A percentile compares a stretch with the other conserved stretches of the same genome.
Evolutionary conservation across 2,113 vertebrate species (phyloP).

Genomic region (Lontra canadensis): DNA sequence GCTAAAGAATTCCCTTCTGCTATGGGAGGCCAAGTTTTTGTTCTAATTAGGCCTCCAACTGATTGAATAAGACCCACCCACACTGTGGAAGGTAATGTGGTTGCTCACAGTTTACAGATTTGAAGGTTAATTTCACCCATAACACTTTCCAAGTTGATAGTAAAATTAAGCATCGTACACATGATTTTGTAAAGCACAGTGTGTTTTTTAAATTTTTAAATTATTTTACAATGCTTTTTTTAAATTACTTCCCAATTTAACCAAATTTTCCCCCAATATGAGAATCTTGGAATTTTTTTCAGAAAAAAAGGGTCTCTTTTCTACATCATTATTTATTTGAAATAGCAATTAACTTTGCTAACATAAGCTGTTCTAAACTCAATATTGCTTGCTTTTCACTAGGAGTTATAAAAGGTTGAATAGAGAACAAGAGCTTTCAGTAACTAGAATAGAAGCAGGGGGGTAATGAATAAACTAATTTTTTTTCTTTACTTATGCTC

Average conservation of each 20-base stretch:
- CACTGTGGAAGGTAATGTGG: background rate
- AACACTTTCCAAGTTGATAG: background rate
- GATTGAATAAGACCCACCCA: background rate
- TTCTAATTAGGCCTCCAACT: background rate
- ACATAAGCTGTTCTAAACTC: background rate
- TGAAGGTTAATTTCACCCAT: background rate
- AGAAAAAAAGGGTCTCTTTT: background rate
- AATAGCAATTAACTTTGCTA: background rate
- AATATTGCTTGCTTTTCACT: background rate
- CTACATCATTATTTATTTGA: constrained; percentile 8
- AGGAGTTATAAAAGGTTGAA: background rate
- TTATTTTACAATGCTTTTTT: background rate
- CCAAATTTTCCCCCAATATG: background rate
- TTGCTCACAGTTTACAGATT: background rate
- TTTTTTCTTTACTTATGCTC: background rate
- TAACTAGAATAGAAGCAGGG: background rate
- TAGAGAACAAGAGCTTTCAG: background rate
- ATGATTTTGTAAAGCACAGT: background rate
- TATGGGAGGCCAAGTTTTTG: background rate
- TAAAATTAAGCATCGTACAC: background rate
- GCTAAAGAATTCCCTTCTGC: background rate
- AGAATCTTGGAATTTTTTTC: background rate
- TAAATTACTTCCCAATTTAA: background rate
- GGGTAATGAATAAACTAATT: background rate
- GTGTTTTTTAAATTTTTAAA: background rate